A percentile compares a stretch with the other conserved stretches of the same genome.
Conservation (phyloP, 2,113 vertebrate genomes). For the Vanacampus margaritifer region DNA sequence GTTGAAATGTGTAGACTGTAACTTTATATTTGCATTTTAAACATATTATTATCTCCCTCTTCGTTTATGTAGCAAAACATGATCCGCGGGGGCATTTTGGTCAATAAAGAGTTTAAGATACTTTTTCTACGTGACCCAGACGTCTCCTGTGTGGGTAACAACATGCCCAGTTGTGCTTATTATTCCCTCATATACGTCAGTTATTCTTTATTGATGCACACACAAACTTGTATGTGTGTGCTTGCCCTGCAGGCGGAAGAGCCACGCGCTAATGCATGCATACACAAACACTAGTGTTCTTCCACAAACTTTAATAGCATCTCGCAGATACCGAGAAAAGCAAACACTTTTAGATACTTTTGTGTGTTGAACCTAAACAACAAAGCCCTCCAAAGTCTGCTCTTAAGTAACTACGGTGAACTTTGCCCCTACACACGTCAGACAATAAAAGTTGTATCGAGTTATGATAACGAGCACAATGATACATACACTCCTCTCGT, state of each 20-base stretch:
- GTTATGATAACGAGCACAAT: conserved; percentile 33
- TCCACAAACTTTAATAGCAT: conserved; percentile 1
- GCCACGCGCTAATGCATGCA: conserved; percentile 13
- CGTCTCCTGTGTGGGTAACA: not conserved
- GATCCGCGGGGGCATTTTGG: not conserved
- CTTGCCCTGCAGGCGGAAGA: not conserved
- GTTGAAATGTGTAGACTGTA: not conserved
- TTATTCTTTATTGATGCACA: not conserved
- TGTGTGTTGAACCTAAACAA: conserved; percentile 19
- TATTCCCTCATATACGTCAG: not conserved
- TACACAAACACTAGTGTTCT: conserved; percentile 21
- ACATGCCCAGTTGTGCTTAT: not conserved
- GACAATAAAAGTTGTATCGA: conserved; percentile 53
- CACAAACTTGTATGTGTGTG: not conserved
- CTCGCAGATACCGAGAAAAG: conserved; percentile 10
- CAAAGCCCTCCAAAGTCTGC: conserved; percentile 37
- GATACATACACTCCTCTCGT: conserved; percentile 5
- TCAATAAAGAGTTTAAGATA: not conserved
- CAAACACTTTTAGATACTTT: conserved; percentile 12
- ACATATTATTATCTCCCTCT: not conserved
- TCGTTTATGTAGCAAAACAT: not conserved
- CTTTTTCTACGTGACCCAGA: not conserved
- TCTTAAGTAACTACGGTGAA: conserved; percentile 38
- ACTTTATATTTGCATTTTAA: not conserved
- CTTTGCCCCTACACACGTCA: conserved; percentile 39